Evolutionary conservation across 2,797 vertebrate species (phyloP), one percentile per base, ranked within the genome.

Genomic region (Leptatherina wallacei): DNA sequence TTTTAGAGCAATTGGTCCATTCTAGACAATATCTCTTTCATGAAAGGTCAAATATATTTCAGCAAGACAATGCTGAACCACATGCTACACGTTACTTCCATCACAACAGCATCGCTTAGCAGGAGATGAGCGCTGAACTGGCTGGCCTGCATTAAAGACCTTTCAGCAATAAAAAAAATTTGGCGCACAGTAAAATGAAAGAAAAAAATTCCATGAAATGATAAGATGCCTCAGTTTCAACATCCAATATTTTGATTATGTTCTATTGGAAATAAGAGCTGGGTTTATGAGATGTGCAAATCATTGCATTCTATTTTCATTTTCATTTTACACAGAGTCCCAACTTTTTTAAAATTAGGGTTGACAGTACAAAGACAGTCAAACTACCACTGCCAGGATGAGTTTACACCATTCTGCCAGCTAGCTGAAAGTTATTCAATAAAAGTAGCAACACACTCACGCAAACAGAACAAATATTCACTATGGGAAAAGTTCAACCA

Each of bases 371-470:
- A 18, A 1, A 44, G 16, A 44, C 30, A 32, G 73, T 61, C 59
- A 33, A 65, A 51, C 30, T 18, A 56, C 16, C 44, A 61, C 24
- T 24, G 42, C 49, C 42, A 38, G 14, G 30, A 11, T 63, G 56
- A 54, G 61, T 71, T 68, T 70, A 68, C 30, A 63, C 7, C 6
- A 55, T n/a, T 27, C 33, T 70, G 24, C 69, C 30, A 49, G 44
- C 32, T 33, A 61, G 71, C 29, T 27, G n/a, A 61, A 29, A 69
- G 8, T 18, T 54, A 16, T 42, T 42, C 7, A 20, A 36, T n/a
- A 35, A 24, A 69, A 16, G 35, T 32, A 27, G 49, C 16, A 8
- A 51, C 52, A 85, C 44, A 29, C 22, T 49, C 38, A 66, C 29
- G 14, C 8, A 56, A 68, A 22, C 14, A 22, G 18, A 69, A 22